Conservation (phyloP, 2,888 invertebrate species). For the Drosophila colorata region DNA sequence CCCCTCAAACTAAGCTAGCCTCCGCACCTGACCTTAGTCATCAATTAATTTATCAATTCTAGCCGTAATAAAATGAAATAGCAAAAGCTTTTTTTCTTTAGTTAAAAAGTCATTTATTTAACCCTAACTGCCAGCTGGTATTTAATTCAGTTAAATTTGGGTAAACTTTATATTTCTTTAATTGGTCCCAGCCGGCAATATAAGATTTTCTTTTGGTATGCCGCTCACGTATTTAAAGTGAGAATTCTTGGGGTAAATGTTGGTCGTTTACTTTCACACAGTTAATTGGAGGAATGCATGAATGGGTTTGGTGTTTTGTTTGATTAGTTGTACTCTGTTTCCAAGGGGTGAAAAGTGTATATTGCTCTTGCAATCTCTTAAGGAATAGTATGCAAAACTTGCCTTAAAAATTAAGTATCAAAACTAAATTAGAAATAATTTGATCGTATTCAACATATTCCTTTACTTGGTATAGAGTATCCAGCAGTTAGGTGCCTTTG, state of each 20-base stretch:
- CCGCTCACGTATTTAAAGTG: constrained; percentile 4
- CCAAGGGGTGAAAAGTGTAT: background rate
- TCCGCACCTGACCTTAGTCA: constrained; percentile 6
- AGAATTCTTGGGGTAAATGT: constrained; percentile 4
- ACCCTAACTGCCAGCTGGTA: background rate
- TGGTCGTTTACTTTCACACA: constrained; percentile 12
- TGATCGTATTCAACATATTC: no score
- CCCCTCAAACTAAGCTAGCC: background rate
- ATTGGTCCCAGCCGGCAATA: background rate
- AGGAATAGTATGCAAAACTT: background rate
- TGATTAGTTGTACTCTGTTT: background rate
- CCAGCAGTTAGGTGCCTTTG: background rate
- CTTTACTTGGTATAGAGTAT: background rate
- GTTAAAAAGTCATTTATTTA: no score
- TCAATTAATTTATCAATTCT: background rate
- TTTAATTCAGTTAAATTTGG: background rate
- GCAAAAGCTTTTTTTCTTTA: constrained; percentile 1
- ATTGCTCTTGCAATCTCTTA: background rate
- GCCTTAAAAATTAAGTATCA: background rate
- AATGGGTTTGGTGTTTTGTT: background rate
- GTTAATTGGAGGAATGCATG: constrained; percentile 7
- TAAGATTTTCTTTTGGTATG: background rate
- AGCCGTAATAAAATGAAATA: constrained; percentile 10
- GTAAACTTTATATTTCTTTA: background rate
- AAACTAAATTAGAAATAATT: no score